These are phyloP conservation scores for Cosmia pyralina DNA, from an alignment of 2,888 invertebrate genomes.

Conservation along the genomic window DNA sequence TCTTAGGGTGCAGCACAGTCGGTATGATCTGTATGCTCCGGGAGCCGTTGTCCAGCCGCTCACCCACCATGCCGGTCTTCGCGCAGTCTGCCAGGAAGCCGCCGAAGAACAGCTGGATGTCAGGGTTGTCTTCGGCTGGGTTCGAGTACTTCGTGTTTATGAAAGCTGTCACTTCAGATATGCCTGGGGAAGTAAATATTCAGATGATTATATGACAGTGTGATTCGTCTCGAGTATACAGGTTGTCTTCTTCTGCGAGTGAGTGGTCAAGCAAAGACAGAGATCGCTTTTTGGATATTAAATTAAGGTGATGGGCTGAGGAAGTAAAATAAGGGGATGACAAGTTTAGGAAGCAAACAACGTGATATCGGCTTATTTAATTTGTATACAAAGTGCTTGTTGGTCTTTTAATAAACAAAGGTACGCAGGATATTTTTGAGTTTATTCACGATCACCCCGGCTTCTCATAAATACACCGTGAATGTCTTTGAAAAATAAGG, in stretches of 20 bases:
- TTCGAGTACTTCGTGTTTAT: constrained; percentile 95
- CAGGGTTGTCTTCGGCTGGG: constrained; percentile 94
- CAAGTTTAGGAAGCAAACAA: background rate
- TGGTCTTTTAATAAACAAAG: too few relatives aligned
- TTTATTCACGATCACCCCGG: background rate
- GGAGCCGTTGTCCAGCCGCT: constrained; percentile 92
- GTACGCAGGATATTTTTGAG: too few relatives aligned
- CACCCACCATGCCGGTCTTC: constrained; percentile 96
- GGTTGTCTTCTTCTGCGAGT: background rate
- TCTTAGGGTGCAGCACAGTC: constrained; percentile 95
- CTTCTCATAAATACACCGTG: background rate
- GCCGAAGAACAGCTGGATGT: constrained; percentile 96
- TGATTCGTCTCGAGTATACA: background rate
- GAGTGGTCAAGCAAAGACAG: background rate
- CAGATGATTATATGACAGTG: background rate
- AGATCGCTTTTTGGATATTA: background rate
- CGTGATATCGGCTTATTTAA: too few relatives aligned
- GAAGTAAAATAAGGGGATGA: background rate
- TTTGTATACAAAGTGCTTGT: too few relatives aligned
- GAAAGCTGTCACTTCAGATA: constrained; percentile 96
- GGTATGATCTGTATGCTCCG: constrained; percentile 94
- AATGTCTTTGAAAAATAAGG: too few relatives aligned
- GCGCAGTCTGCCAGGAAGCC: constrained; percentile 96
- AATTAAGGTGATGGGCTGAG: too few relatives aligned
- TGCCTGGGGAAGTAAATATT: constrained; percentile 83